A percentile compares a stretch with the other conserved stretches of the same genome.
These are phyloP conservation scores for Paguma larvata DNA, from an alignment of 2,797 vertebrate species.

Conservation along the genomic window DNA sequence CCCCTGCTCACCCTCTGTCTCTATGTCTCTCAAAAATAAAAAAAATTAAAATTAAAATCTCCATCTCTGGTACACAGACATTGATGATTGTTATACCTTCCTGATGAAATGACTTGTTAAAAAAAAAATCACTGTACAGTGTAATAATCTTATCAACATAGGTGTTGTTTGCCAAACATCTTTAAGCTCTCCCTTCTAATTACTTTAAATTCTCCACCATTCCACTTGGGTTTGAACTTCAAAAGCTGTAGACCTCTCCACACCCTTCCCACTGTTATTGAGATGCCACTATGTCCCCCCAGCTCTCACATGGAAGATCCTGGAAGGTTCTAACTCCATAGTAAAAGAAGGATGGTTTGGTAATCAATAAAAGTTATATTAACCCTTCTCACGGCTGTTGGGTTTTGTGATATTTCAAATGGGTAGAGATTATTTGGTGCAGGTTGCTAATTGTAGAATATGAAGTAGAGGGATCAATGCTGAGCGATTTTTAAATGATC, in stretches of 20 bases:
- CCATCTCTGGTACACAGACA: not conserved
- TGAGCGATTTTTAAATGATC: not conserved
- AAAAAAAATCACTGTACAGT: not conserved
- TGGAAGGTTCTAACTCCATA: not conserved
- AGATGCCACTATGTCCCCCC: not conserved
- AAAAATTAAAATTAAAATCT: not conserved
- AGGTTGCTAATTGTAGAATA: not conserved
- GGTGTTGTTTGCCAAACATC: not conserved
- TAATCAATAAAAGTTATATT: not conserved
- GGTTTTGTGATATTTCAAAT: not conserved
- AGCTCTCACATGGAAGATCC: not conserved
- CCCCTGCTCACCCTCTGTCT: too few species aligned
- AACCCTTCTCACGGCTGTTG: not conserved
- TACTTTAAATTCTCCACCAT: constrained; percentile 7
- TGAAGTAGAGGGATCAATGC: not conserved
- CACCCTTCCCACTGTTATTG: not conserved
- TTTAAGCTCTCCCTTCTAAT: constrained; percentile 1
- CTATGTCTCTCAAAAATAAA: too few species aligned
- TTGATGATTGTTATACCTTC: not conserved
- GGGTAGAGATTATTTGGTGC: not conserved
- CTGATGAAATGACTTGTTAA: not conserved
- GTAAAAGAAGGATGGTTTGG: not conserved
- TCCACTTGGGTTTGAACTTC: not conserved
- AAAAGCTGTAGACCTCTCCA: not conserved
- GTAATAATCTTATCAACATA: not conserved